Conservation (phyloP, 2,113 vertebrate genomes). For the Prionailurus bengalensis region DNA sequence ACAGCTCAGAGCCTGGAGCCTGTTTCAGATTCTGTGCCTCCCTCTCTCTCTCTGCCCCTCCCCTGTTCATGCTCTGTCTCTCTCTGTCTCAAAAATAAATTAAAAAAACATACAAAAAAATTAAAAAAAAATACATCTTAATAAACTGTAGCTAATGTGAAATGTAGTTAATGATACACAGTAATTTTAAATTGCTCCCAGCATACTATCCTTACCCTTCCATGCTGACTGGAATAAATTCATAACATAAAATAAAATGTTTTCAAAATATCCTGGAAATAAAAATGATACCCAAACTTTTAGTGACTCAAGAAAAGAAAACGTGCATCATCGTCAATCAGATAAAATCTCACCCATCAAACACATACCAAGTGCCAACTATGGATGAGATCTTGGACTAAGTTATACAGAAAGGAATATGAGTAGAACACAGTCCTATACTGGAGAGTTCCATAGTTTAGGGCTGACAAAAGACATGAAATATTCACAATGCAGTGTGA, state of each 20-base stretch:
- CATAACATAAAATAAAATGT: neutral
- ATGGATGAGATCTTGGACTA: neutral
- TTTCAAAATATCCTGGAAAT: conserved; percentile 7
- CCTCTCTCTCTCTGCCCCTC: no score
- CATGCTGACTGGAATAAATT: neutral
- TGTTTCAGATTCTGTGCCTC: no score
- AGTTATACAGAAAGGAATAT: neutral
- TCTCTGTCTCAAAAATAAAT: no score
- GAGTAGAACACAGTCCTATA: neutral
- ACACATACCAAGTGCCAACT: neutral
- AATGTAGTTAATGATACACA: neutral
- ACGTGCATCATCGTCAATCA: neutral
- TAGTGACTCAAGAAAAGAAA: conserved; percentile 20
- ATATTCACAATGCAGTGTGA: neutral
- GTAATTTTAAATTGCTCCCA: neutral
- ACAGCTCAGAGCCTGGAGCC: no score
- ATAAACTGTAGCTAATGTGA: neutral
- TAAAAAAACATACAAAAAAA: no score
- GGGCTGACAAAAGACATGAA: neutral
- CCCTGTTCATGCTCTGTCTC: no score
- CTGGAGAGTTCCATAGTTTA: neutral
- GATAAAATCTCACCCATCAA: conserved; percentile 4
- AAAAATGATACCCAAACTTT: neutral
- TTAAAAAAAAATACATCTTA: neutral
- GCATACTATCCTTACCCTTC: neutral